These are phyloP conservation scores for Bombus balteatus DNA, from an alignment of 1,140 invertebrate species.

Conservation along the genomic window DNA sequence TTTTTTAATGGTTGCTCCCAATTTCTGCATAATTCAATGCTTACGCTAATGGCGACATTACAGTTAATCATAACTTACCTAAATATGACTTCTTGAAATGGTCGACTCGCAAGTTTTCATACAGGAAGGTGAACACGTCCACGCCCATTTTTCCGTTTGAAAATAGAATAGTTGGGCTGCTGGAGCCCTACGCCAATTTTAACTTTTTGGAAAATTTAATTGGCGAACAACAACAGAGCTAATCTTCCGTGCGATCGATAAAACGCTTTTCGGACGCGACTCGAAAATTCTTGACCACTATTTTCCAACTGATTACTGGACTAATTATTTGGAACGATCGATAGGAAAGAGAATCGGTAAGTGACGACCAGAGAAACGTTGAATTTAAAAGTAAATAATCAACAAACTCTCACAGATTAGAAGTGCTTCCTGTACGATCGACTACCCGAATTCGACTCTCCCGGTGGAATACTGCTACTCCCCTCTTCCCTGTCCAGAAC, in stretches of 20 bases:
- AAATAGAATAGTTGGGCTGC: not conserved
- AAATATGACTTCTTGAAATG: slow-evolving; percentile 70
- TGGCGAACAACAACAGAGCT: not conserved
- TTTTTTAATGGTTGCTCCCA: not conserved
- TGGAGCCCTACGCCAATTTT: slow-evolving; percentile 3
- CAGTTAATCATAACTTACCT: slow-evolving; percentile 62
- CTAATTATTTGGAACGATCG: not conserved
- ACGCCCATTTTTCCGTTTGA: slow-evolving; percentile 65
- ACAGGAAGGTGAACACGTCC: slow-evolving; percentile 48
- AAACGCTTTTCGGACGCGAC: not conserved
- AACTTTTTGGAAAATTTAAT: slow-evolving; percentile 4
- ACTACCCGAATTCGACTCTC: slow-evolving; percentile 44
- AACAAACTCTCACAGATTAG: not conserved
- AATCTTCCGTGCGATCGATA: slow-evolving; percentile 20
- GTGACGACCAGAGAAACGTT: not conserved
- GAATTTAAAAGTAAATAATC: not conserved
- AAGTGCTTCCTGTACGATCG: slow-evolving; percentile 4
- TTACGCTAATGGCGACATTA: not conserved
- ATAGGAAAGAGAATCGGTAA: not conserved
- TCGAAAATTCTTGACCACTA: not conserved
- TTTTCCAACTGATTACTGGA: too few relatives aligned
- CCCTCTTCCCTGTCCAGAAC: not conserved
- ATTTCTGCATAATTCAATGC: not conserved
- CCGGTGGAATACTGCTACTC: not conserved
- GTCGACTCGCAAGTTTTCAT: slow-evolving; percentile 63